phyloP scores from a whole-genome alignment of 2,888 invertebrate genomes.

The Camponotus fellah region DNA sequence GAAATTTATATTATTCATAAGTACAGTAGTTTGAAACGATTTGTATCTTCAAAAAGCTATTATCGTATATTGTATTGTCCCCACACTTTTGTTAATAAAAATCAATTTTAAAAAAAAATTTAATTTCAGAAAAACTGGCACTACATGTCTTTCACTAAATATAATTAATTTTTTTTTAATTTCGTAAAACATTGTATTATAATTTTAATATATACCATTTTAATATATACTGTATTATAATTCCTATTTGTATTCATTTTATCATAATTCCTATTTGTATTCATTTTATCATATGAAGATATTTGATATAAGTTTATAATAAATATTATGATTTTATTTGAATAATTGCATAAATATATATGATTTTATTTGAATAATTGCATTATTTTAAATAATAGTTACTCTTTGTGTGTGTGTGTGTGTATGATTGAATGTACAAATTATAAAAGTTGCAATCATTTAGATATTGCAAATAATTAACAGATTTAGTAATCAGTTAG shows the following conservation, averaged over 20 bases:
- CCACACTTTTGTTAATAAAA: background rate
- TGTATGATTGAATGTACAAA: background rate
- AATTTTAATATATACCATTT: background rate
- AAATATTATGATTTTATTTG: background rate
- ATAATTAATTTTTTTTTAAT: background rate
- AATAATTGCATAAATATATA: background rate
- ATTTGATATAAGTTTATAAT: background rate
- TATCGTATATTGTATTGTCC: background rate
- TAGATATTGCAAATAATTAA: background rate
- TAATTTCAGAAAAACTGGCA: background rate
- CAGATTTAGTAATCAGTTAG: background rate
- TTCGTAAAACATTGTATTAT: background rate
- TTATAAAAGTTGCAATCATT: background rate
- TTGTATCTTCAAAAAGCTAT: background rate
- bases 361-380: slow-evolving; percentile 1
- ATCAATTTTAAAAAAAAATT: background rate
- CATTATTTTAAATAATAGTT: background rate
- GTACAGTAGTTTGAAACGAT: background rate
- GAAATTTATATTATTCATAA: background rate
- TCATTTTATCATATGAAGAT: background rate
- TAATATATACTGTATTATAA: background rate
- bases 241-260: background rate
- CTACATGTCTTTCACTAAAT: background rate
- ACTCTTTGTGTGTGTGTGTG: background rate
- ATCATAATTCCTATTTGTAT: too few species aligned